Percentiles rank a stretch among this genome's conserved stretches.
These are phyloP conservation scores for Aculops lycopersici DNA, from an alignment of 1,140 invertebrate genomes.

Conservation along the genomic window DNA sequence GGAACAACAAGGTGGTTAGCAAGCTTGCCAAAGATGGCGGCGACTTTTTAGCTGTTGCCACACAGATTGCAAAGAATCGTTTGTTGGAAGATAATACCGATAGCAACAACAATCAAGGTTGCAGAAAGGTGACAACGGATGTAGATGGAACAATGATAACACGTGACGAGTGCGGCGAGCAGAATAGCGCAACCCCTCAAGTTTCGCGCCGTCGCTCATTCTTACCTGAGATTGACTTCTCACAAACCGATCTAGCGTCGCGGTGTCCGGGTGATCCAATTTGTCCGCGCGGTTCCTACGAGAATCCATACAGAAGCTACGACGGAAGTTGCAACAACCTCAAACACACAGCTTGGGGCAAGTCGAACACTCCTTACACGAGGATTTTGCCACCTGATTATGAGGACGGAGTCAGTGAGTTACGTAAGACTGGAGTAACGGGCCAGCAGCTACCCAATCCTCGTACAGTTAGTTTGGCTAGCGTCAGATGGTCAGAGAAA, in stretches of 20 bases:
- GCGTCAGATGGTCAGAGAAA: constrained; percentile 9
- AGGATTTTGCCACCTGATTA: constrained; percentile 16
- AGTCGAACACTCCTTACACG: constrained; percentile 15
- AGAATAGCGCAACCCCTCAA: too few species aligned
- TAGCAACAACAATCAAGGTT: background rate
- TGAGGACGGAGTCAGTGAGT: constrained; percentile 13
- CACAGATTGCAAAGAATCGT: background rate
- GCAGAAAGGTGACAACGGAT: background rate
- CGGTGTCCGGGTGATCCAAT: constrained; percentile 5
- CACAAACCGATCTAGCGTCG: constrained; percentile 4
- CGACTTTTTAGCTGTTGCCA: background rate
- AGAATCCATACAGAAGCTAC: constrained; percentile 21
- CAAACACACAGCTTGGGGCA: constrained; percentile 20
- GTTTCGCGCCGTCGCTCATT: background rate
- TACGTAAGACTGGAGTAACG: constrained; percentile 4
- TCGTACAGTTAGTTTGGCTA: constrained; percentile 9
- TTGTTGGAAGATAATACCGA: background rate
- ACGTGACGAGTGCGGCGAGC: too few species aligned
- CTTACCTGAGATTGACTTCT: background rate
- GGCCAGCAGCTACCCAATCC: constrained; percentile 9
- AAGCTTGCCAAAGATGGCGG: background rate
- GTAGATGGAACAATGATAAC: too few species aligned
- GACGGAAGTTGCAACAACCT: constrained; percentile 43
- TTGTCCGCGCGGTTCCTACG: background rate
- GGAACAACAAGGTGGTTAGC: background rate